These are phyloP conservation scores for Sphinx pinastri DNA, from an alignment of 2,888 invertebrate genomes.

Conservation along the genomic window DNA sequence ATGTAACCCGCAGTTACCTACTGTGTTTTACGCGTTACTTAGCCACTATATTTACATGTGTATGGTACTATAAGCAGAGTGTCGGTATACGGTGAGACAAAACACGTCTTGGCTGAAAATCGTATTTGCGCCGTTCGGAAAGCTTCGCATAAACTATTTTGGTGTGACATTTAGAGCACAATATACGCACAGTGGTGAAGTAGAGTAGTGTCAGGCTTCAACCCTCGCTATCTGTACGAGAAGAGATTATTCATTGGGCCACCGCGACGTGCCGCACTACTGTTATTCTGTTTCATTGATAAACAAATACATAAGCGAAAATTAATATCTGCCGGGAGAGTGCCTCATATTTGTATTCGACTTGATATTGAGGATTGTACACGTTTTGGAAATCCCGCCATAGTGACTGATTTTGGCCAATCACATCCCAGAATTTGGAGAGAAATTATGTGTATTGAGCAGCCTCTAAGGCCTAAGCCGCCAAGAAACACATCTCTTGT, in stretches of 20 bases:
- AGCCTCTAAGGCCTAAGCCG: too few species aligned
- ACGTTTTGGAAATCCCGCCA: too few species aligned
- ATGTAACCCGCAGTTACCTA: conserved; percentile 20
- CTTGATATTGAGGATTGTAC: too few species aligned
- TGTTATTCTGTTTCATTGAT: neutral
- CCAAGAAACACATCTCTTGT: too few species aligned
- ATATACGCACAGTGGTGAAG: neutral
- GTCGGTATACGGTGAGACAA: neutral
- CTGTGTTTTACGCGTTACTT: conserved; percentile 16
- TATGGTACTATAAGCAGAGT: neutral
- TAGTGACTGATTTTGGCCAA: too few species aligned
- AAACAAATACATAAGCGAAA: neutral
- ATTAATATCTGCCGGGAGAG: too few species aligned
- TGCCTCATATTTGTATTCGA: too few species aligned
- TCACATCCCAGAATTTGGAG: too few species aligned
- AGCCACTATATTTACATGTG: neutral
- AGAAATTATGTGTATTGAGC: too few species aligned
- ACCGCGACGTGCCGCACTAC: neutral
- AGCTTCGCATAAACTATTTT: conserved; percentile 17
- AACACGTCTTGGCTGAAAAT: neutral
- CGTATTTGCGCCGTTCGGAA: conserved; percentile 11
- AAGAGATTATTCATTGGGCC: neutral
- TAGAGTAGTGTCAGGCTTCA: neutral
- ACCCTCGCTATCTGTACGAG: neutral
- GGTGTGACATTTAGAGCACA: conserved; percentile 2